A percentile compares a stretch with the other conserved stretches of the same genome.
Evolutionary conservation across 1,140 invertebrate species (phyloP).

Genomic region (Scylla paramamosain): DNA sequence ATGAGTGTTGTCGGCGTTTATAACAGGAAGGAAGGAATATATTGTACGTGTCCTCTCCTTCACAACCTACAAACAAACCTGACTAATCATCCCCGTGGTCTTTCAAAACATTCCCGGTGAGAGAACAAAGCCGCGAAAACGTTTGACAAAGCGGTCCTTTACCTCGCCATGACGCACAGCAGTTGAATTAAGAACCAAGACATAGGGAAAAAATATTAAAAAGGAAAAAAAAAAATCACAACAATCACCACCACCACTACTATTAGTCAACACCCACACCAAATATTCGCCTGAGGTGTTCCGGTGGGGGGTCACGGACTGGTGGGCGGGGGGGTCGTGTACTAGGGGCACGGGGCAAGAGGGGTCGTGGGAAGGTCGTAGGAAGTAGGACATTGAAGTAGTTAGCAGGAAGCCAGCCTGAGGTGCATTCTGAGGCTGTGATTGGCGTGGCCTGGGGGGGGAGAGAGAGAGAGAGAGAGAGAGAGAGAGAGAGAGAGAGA

Average conservation of each 20-base stretch:
- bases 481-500: constrained; percentile 20
- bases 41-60: no score
- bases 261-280: background rate
- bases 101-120: no score
- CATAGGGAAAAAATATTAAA: no score
- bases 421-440: background rate
- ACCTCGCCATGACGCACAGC: no score
- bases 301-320: background rate
- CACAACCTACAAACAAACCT: no score
- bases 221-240: no score
- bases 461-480: background rate
- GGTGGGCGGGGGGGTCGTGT: background rate
- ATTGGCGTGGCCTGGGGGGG: background rate
- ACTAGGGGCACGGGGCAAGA: background rate
- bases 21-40: no score
- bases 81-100: no score
- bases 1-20: no score
- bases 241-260: background rate
- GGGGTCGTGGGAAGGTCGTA: constrained; percentile 6
- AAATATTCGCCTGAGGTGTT: background rate
- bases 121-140: no score
- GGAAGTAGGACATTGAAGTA: constrained; percentile 7
- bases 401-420: background rate
- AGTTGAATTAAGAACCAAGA: no score
- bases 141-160: no score